Percentiles rank a stretch among this genome's conserved stretches.
These are phyloP conservation scores for Echinometra lucunter DNA, from an alignment of 53 echinoderm and acorn worm species.

Conservation along the genomic window DNA sequence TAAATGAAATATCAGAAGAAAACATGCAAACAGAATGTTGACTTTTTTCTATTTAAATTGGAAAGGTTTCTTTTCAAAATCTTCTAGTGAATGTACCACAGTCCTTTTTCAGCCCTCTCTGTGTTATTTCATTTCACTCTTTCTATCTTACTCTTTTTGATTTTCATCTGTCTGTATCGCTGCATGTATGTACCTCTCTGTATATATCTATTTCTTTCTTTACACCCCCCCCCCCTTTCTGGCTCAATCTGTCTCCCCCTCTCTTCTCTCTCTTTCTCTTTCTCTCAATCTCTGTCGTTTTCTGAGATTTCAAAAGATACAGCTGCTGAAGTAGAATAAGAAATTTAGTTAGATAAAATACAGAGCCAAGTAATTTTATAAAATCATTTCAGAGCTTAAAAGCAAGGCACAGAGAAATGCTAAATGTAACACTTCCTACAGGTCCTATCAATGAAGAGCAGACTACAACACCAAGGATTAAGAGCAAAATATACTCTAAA, in stretches of 20 bases:
- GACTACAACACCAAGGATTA: not conserved
- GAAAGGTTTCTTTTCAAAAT: not conserved
- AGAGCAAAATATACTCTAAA: not conserved
- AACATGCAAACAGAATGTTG: constrained; percentile 36
- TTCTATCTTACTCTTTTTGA: not conserved
- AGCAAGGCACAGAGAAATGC: not conserved
- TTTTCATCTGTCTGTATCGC: not conserved
- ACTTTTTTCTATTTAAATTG: not conserved
- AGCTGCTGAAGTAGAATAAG: not conserved
- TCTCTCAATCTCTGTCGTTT: not conserved
- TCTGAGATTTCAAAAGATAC: not conserved
- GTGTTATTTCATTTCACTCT: not conserved
- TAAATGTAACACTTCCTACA: not conserved
- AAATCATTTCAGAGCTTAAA: not conserved
- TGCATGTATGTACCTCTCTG: not conserved
- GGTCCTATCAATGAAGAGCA: not conserved
- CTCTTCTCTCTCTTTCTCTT: not conserved
- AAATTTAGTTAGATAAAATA: not conserved
- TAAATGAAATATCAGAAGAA: constrained; percentile 7
- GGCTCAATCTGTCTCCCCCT: not conserved
- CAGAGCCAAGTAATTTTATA: not conserved
- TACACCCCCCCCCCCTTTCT: not conserved
- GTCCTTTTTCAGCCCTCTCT: not conserved
- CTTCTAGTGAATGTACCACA: not conserved
- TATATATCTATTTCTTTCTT: not conserved